Base-by-base conservation (phyloP, 1,140 invertebrate genomes). In the Epicauta chinensis region DNA sequence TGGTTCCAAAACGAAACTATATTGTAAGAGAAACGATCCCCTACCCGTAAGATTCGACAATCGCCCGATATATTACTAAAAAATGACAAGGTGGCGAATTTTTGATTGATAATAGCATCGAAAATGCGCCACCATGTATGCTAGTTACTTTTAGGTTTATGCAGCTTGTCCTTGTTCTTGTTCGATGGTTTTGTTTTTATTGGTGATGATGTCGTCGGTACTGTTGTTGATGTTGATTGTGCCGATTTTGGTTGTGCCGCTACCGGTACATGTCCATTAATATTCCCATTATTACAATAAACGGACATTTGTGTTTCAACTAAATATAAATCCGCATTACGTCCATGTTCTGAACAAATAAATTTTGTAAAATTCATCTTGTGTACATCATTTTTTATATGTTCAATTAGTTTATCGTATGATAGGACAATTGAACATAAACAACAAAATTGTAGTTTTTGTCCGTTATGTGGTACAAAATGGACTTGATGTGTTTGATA, bases 401-500 rank as follows among this genome's bases (percentile, higher is more conserved):
- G 56, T 9, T 38, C 30, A 43, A 58, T 12, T 3, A 52, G 40
- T 4, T 39, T 30, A 13, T 13, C 12, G 30, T 36, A 43, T 14
- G 30, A 35, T 1, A 48, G 37, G 15, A 32, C 31, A 35, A 32
- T 29, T 34, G 17, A 12, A 48, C 45, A 48, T 13, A 62, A 23
- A 31, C 13, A 23, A 52, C 60, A 62, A 16, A 29, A 23, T 23
- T 23, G 23, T 23, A 23, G n/a, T n/a, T n/a, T n/a, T n/a, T n/a
- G n/a, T n/a, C 7, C 23, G 23, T 5, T 5, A 5, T 23, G 23
- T 23, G 58, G 50, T 34, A 32, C 40, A 46, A 63, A 58, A 45
- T 60, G 58, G 9, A 64, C 54, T 51, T 64, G 62, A 39, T 64
- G 62, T 9, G 58, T 47, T 35, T 64, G 62, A 48, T 43, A 53